Base-by-base conservation (phyloP, 2,113 vertebrate species). In the Oncorhynchus mykiss region DNA sequence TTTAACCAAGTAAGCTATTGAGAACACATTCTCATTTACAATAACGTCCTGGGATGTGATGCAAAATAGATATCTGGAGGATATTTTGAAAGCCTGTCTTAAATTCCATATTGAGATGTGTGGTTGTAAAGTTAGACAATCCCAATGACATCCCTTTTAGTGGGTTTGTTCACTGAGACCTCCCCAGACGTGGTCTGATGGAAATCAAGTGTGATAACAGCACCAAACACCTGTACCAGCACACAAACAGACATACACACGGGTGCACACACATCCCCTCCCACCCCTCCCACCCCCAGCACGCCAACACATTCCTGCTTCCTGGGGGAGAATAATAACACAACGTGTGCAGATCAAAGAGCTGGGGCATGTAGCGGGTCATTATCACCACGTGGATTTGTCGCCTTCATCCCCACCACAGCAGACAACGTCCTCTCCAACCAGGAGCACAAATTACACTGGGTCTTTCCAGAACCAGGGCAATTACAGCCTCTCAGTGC, bases 381-480 rank as follows among this genome's bases (percentile, higher is more conserved):
- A 82, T 82, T 82, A 82, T 82, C 80, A 76, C 80, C 76, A 76
- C 73, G 80, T 62, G 75, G 60, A 24, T 16, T 20, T 74, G 73
- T 80, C 49, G 20, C 39, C 31, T 81, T 72, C 67, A 78, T 76
- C 62, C 49, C 39, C 18, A 29, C 68, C 39, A 59, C 24, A 72
- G 75, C 64, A 72, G 51, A 76, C 16, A 57, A 48, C 49, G 70
- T 69, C 68, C 39, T 45, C 39, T 11, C 39, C 69, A 74, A 72
- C 68, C 4, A 74, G 48, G 20, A 5, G 22, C 51, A 24, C 11
- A 14, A 75, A 16, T 73, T 18, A 73, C 54, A 18, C 34, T 77
- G 67, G 59, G n/a, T 62, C 13, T 62, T 62, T 22, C 18, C n/a
- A 62, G n/a, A 62, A 62, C 59, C n/a, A 22, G 57, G 8, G 24